Evolutionary conservation across 2,888 invertebrate genomes (phyloP).

Genomic region (Mechanitis mazaeus): DNA sequence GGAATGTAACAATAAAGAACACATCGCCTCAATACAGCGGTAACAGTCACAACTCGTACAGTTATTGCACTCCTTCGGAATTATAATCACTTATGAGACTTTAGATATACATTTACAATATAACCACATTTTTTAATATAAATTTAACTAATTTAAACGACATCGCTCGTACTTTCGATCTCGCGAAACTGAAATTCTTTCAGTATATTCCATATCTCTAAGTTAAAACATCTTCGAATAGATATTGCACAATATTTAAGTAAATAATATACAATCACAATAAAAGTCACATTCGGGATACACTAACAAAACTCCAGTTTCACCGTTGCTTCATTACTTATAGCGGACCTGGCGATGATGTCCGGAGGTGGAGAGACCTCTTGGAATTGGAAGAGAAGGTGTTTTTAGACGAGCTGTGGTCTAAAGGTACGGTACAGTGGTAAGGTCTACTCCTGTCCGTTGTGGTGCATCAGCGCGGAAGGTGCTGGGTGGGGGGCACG

Average conservation of each 20-base stretch:
- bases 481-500: slow-evolving; percentile 78
- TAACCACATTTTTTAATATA: slow-evolving; percentile 73
- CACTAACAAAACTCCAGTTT: slow-evolving; percentile 53
- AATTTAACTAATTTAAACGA: slow-evolving; percentile 70
- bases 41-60: slow-evolving; percentile 74
- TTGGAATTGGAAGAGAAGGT: slow-evolving; percentile 15
- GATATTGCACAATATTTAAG: slow-evolving; percentile 36
- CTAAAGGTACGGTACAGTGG: slow-evolving; percentile 11
- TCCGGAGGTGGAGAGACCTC: slow-evolving; percentile 23
- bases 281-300: slow-evolving; percentile 38
- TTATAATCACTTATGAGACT: slow-evolving; percentile 63
- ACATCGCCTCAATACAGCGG: slow-evolving; percentile 47
- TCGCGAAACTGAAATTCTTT: slow-evolving; percentile 49
- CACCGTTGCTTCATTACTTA: slow-evolving; percentile 34
- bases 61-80: slow-evolving; percentile 75
- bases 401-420: background rate
- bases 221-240: slow-evolving; percentile 29
- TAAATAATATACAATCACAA: slow-evolving; percentile 24
- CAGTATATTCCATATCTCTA: slow-evolving; percentile 38
- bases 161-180: slow-evolving; percentile 39
- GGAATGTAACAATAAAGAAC: slow-evolving; percentile 62
- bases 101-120: slow-evolving; percentile 73
- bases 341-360: slow-evolving; percentile 27
- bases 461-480: slow-evolving; percentile 83
- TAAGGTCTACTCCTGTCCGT: slow-evolving; percentile 83